phyloP scores from a whole-genome alignment of 2,113 vertebrate species.

The Alligator mississippiensis region DNA sequence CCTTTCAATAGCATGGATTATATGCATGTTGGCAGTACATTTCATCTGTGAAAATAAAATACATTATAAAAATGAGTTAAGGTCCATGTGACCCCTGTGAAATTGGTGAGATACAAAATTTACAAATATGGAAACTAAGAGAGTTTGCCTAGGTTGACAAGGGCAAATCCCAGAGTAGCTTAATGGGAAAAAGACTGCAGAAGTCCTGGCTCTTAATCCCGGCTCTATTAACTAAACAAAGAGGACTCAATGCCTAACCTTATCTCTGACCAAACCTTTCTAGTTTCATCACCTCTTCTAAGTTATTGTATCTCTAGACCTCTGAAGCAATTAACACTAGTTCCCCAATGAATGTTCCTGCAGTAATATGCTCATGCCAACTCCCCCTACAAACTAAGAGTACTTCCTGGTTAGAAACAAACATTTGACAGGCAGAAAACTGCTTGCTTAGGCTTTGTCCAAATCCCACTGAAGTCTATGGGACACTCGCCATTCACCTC shows the following conservation, averaged over 20 bases:
- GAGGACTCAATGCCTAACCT: neutral
- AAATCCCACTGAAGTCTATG: neutral
- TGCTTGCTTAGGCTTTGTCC: neutral
- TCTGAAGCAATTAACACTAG: neutral
- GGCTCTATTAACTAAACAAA: neutral
- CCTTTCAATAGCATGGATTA: neutral
- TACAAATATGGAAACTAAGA: neutral
- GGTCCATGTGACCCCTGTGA: neutral
- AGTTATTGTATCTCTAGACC: neutral
- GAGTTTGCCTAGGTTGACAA: neutral
- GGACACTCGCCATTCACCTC: neutral
- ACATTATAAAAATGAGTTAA: neutral
- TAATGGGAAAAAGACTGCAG: neutral
- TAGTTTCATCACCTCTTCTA: neutral
- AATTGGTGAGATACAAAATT: neutral
- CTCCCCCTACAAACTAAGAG: neutral
- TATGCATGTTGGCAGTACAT: neutral
- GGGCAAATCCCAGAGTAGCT: neutral
- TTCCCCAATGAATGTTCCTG: neutral
- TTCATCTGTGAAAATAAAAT: neutral
- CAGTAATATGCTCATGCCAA: neutral
- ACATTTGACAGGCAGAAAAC: neutral
- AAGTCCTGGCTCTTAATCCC: neutral
- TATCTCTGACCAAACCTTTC: neutral
- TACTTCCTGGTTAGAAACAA: neutral